phyloP scores from a whole-genome alignment of 1,140 invertebrate genomes.

The Contarinia nasturtii region DNA sequence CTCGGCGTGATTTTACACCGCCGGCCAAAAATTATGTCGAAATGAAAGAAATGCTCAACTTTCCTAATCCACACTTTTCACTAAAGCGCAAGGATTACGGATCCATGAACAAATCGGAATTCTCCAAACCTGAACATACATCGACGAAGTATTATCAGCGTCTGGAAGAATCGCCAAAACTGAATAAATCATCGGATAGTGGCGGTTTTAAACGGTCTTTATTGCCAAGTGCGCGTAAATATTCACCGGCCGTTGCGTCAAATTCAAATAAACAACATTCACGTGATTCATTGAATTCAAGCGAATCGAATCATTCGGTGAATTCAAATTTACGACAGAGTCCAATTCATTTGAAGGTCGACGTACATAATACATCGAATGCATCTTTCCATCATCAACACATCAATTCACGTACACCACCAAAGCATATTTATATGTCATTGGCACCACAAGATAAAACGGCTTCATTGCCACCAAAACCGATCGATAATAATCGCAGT shows the following conservation, averaged over 20 bases:
- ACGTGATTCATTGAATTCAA: slow-evolving; percentile 2
- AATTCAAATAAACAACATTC: slow-evolving; percentile 1
- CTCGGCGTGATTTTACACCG: slow-evolving; percentile 1
- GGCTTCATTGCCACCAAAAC: slow-evolving; percentile 3
- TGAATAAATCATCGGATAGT: neutral
- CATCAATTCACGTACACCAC: slow-evolving; percentile 1
- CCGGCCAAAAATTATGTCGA: slow-evolving; percentile 1
- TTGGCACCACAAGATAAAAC: neutral
- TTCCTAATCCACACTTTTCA: neutral
- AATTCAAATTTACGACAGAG: slow-evolving; percentile 3
- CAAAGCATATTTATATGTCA: slow-evolving; percentile 4
- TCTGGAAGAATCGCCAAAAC: slow-evolving; percentile 2
- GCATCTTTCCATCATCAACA: neutral
- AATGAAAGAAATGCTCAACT: neutral
- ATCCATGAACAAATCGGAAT: neutral
- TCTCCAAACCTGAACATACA: slow-evolving; percentile 1
- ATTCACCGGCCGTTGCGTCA: neutral
- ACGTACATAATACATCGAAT: neutral
- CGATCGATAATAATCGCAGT: neutral
- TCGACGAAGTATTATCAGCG: slow-evolving; percentile 5
- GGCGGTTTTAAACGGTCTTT: slow-evolving; percentile 1
- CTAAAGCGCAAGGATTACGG: slow-evolving; percentile 4
- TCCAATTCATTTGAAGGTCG: slow-evolving; percentile 3
- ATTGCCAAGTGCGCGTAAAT: slow-evolving; percentile 3
- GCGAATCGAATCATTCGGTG: slow-evolving; percentile 1